Evolutionary conservation across 1,140 invertebrate species (phyloP), one percentile per base, ranked within the genome.

Genomic region (Scaptomyza pallida): DNA sequence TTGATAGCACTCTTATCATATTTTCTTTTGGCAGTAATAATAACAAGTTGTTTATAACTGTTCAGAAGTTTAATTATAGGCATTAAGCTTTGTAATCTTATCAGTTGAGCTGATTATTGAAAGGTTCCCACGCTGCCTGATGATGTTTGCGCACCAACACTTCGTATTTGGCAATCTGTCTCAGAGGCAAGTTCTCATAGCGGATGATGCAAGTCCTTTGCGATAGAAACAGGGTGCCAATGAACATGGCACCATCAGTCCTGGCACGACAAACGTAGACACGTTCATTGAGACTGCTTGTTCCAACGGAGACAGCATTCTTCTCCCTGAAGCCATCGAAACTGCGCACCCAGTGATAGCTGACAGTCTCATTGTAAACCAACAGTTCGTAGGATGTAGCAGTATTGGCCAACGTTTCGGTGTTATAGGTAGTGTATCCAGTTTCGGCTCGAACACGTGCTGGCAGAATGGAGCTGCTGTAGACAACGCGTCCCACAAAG

Each of bases 231-330:
- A 78, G 41, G 4, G 75, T 78, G 9, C 76, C 75, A 21, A 78
- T 61, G 5, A 70, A 47, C 16, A 74, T 2, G 0, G 16, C 48
- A 0, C 17, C 43, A 6, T 75, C 50, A 23, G 51, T 68, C 19
- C 6, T 61, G 8, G 59, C 71, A 3, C 71, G 79, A 45, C 77
- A 79, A 13, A 75, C 23, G 23, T 47, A 79, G 2, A 79, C 67
- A 0, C 72, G 77, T 9, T 79, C 61, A 17, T 60, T 59, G 12
- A 0, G 0, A 2, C 16, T 1, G 3, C 45, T 62, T 2, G 77
- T 79, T 17, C 76, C 77, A 21, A 79, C 77, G 0, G 65, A 23
- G 0, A 79, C 77, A 3, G 76, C 72, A 35, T 72, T 75, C 6
- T 47, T 44, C 17, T 75, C 77, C 5, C 45, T 56, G 41, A 10